A percentile compares a stretch with the other conserved stretches of the same genome.
Conservation (phyloP, 2,888 invertebrate genomes). For the Melikaiella ostensackeni region DNA sequence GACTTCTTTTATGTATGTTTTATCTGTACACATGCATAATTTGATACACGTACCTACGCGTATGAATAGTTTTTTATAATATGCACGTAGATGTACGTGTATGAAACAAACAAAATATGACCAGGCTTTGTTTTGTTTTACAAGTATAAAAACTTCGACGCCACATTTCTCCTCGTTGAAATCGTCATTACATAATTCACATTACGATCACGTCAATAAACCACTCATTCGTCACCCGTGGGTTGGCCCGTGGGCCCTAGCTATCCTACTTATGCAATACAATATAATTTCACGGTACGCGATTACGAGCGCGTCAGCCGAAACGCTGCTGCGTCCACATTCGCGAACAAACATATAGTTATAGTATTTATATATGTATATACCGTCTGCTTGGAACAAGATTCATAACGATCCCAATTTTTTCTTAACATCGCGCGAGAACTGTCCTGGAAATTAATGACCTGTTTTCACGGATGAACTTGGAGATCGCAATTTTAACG, state of each 20-base stretch:
- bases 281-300: conserved; percentile 60
- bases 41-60: conserved; percentile 43
- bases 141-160: conserved; percentile 73
- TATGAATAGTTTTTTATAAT: conserved; percentile 24
- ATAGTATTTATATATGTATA: conserved; percentile 64
- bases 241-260: conserved; percentile 68
- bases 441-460: conserved; percentile 51
- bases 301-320: conserved; percentile 8
- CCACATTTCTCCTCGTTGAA: conserved; percentile 55
- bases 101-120: conserved; percentile 67
- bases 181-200: conserved; percentile 54
- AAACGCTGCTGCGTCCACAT: conserved; percentile 40
- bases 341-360: conserved; percentile 50
- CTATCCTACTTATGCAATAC: conserved; percentile 72
- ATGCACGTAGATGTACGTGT: conserved; percentile 22
- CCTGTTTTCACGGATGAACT: conserved; percentile 35
- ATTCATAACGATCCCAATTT: conserved; percentile 54
- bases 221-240: conserved; percentile 64
- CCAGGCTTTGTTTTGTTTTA: conserved; percentile 67
- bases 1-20: neutral
- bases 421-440: conserved; percentile 53
- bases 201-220: conserved; percentile 58
- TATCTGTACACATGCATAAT: conserved; percentile 36
- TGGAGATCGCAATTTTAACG: neutral
- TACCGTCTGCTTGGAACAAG: conserved; percentile 60